These are phyloP conservation scores for Eumerus sabulonum DNA, from an alignment of 2,888 invertebrate genomes.

Conservation along the genomic window DNA sequence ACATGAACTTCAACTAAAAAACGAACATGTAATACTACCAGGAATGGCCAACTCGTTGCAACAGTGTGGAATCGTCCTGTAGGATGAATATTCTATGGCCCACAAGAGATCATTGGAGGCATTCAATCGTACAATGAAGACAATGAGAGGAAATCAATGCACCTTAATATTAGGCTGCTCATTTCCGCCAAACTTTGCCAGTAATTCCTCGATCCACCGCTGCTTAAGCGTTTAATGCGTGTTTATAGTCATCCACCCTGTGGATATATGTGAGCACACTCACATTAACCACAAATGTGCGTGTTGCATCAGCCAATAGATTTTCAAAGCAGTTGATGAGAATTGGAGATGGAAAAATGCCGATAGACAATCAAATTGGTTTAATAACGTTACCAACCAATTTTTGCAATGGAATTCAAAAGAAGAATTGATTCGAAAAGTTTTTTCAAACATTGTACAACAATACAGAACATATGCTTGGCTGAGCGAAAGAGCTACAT, in stretches of 20 bases:
- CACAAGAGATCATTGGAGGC: constrained; percentile 15
- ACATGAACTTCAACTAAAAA: constrained; percentile 28
- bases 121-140: constrained; percentile 6
- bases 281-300: constrained; percentile 1
- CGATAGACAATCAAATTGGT: too few relatives aligned
- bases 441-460: too few relatives aligned
- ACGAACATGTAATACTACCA: constrained; percentile 3
- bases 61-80: constrained; percentile 15
- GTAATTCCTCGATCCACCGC: not conserved
- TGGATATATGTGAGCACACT: not conserved
- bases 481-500: too few relatives aligned
- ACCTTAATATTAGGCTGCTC: not conserved
- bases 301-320: not conserved
- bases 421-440: too few relatives aligned
- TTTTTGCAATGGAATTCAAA: too few relatives aligned
- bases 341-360: constrained; percentile 1
- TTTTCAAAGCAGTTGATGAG: not conserved
- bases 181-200: constrained; percentile 1
- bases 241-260: not conserved
- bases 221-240: not conserved
- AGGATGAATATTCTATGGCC: constrained; percentile 8
- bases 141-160: not conserved
- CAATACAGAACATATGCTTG: too few relatives aligned
- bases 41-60: constrained; percentile 19
- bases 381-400: too few relatives aligned